These are phyloP conservation scores for Heliconius hermathena DNA, from an alignment of 1,140 invertebrate species.

Conservation along the genomic window DNA sequence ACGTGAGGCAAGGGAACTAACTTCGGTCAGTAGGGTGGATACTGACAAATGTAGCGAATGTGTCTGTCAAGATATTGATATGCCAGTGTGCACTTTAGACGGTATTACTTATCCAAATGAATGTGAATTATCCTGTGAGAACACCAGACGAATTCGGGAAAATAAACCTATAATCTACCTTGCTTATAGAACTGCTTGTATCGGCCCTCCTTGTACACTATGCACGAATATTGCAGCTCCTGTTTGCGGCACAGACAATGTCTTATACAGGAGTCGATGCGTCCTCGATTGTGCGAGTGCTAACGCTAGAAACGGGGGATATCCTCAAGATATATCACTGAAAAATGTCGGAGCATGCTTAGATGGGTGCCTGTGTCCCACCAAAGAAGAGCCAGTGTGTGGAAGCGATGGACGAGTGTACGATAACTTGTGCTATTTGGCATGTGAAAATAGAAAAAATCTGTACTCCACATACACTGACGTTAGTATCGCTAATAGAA, in stretches of 20 bases:
- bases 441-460: conserved; percentile 40
- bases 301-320: conserved; percentile 19
- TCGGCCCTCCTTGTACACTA: conserved; percentile 33
- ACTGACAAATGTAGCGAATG: conserved; percentile 43
- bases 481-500: conserved; percentile 27
- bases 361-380: conserved; percentile 43
- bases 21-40: conserved; percentile 21
- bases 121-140: conserved; percentile 52
- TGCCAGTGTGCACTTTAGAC: conserved; percentile 57
- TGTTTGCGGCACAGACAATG: conserved; percentile 48
- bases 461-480: conserved; percentile 27
- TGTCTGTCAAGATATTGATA: conserved; percentile 83
- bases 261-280: conserved; percentile 49
- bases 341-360: conserved; percentile 47
- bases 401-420: conserved; percentile 44
- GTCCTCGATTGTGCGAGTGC: conserved; percentile 41
- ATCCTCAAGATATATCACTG: conserved; percentile 31
- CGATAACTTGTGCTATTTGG: conserved; percentile 39
- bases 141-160: conserved; percentile 33
- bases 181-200: conserved; percentile 47
- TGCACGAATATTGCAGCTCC: conserved; percentile 44
- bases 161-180: conserved; percentile 41
- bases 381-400: conserved; percentile 41
- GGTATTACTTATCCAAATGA: conserved; percentile 53
- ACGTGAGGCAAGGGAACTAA: background rate